phyloP scores from a whole-genome alignment of 2,888 invertebrate species.

The Sphaeridia pumilis region DNA sequence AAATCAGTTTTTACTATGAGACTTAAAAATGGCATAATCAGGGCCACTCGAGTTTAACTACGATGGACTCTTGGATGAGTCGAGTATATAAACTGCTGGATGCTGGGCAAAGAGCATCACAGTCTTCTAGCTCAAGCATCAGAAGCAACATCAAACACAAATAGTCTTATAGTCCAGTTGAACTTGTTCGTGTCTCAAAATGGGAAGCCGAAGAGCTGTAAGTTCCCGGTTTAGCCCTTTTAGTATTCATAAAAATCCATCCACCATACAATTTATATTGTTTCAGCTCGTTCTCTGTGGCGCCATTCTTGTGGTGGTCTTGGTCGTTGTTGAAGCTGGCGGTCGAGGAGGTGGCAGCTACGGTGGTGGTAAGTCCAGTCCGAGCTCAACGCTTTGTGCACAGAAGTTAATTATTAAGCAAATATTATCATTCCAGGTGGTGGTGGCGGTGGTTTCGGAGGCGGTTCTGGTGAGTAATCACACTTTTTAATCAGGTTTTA shows the following conservation, averaged over 20 bases:
- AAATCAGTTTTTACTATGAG: too few species aligned
- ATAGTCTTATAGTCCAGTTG: too few species aligned
- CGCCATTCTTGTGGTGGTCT: conserved; percentile 1
- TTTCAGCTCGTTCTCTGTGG: conserved; percentile 5
- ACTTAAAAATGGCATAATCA: too few species aligned
- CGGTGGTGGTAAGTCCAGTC: background rate
- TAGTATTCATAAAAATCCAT: background rate
- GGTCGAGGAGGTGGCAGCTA: conserved; percentile 8
- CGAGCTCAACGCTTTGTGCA: too few species aligned
- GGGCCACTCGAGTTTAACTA: too few species aligned
- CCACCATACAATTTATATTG: background rate
- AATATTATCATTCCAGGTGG: background rate
- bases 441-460: background rate
- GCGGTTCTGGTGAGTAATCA: background rate
- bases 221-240: background rate
- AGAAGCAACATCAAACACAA: background rate
- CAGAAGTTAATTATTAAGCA: background rate
- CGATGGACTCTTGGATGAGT: too few species aligned
- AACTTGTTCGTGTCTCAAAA: too few species aligned
- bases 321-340: background rate
- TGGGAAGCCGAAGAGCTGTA: conserved; percentile 9
- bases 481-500: background rate
- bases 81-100: too few species aligned
- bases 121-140: background rate
- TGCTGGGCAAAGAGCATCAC: too few species aligned